Conservation (phyloP, 2,113 vertebrate genomes). For the Corythornis madagascariensis region DNA sequence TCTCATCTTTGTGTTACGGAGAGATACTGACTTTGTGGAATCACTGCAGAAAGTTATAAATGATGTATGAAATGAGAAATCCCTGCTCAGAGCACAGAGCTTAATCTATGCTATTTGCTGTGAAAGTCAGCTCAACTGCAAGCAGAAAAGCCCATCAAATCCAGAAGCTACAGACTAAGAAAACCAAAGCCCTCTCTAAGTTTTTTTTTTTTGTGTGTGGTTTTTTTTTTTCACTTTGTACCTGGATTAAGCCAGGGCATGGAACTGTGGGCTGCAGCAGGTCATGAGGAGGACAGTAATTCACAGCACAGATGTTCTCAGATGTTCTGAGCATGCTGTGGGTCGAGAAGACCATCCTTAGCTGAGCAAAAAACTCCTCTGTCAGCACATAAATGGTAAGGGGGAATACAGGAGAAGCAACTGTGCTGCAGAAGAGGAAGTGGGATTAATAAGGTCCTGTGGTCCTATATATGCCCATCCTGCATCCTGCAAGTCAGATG, state of each 20-base stretch:
- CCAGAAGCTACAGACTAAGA: conserved; percentile 23
- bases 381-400: not conserved
- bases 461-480: not conserved
- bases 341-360: not conserved
- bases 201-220: not conserved
- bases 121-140: conserved; percentile 43
- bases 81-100: conserved; percentile 52
- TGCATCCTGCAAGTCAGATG: not conserved
- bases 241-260: not conserved
- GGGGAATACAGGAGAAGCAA: not conserved
- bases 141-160: conserved; percentile 47
- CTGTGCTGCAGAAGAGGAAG: not conserved
- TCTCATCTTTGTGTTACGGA: conserved; percentile 61
- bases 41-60: conserved; percentile 69
- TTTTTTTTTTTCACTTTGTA: not conserved
- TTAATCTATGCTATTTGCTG: conserved; percentile 63
- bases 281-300: not conserved
- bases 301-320: not conserved
- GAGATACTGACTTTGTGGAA: conserved; percentile 66
- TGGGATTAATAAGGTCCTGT: not conserved
- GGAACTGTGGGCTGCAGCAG: not conserved
- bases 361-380: not conserved
- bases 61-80: conserved; percentile 74
- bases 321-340: not conserved
- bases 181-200: conserved; percentile 4